phyloP scores from a whole-genome alignment of 2,888 invertebrate genomes.

The Palloptera scutellata region DNA sequence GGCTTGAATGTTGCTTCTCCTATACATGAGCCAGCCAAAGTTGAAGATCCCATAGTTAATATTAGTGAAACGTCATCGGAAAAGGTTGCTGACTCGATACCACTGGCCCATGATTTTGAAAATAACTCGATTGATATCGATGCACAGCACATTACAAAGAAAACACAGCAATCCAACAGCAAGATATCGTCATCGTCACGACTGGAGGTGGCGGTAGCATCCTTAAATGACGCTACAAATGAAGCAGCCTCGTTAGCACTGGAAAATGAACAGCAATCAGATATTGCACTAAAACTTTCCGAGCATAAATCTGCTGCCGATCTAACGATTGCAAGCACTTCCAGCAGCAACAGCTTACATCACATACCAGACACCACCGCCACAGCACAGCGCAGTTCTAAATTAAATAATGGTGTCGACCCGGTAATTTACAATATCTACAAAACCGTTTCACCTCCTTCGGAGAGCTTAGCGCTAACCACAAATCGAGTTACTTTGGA shows the following conservation, averaged over 20 bases:
- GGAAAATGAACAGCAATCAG: slow-evolving; percentile 22
- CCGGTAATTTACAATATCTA: slow-evolving; percentile 52
- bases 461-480: slow-evolving; percentile 50
- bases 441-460: slow-evolving; percentile 55
- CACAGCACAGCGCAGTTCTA: slow-evolving; percentile 33
- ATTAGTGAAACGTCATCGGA: slow-evolving; percentile 52
- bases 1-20: not conserved
- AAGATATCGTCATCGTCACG: slow-evolving; percentile 23
- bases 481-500: slow-evolving; percentile 48
- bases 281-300: slow-evolving; percentile 1
- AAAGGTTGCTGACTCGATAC: slow-evolving; percentile 50
- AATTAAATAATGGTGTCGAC: slow-evolving; percentile 47
- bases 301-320: slow-evolving; percentile 7
- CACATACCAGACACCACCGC: slow-evolving; percentile 44
- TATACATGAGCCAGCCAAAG: not conserved
- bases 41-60: slow-evolving; percentile 27
- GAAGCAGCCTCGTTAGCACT: slow-evolving; percentile 20
- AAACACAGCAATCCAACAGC: slow-evolving; percentile 12
- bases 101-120: slow-evolving; percentile 59
- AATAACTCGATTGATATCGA: slow-evolving; percentile 62
- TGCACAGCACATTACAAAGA: slow-evolving; percentile 45
- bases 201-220: slow-evolving; percentile 23
- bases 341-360: slow-evolving; percentile 38
- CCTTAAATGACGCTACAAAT: slow-evolving; percentile 23
- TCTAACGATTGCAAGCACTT: slow-evolving; percentile 46